Evolutionary conservation across 2,113 vertebrate genomes (phyloP).

Genomic region (human (Homo sapiens)): DNA sequence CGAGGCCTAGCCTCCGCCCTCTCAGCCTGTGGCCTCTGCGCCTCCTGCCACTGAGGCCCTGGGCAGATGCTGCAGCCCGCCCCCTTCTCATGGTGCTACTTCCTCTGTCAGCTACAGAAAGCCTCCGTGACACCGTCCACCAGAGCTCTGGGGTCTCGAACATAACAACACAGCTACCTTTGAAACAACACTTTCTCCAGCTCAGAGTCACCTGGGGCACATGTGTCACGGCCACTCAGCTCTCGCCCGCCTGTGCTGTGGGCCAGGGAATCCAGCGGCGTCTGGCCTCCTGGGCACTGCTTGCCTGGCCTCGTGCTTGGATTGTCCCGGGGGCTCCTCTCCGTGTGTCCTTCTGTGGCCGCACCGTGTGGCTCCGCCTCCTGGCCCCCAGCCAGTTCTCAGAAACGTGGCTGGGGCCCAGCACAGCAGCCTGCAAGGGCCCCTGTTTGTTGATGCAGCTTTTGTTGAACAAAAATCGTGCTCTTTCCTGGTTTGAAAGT

Average conservation of each 20-base stretch:
- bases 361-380: fast-evolving
- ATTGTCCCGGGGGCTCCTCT: not conserved
- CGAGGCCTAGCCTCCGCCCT: conserved; percentile 86
- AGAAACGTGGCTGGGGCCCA: not conserved
- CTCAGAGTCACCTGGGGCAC: not conserved
- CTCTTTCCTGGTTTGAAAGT: not conserved
- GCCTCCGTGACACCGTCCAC: not conserved
- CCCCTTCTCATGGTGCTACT: conserved; percentile 84
- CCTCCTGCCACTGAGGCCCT: conserved; percentile 64
- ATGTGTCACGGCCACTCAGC: not conserved
- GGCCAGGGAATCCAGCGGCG: not conserved
- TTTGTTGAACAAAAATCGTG: not conserved
- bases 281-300: not conserved
- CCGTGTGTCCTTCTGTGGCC: not conserved
- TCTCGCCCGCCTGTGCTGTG: not conserved
- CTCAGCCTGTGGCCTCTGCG: conserved; percentile 81
- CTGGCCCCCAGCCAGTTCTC: not conserved
- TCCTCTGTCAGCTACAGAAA: conserved; percentile 57
- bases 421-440: not conserved
- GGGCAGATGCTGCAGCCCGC: conserved; percentile 62
- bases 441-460: not conserved
- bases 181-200: not conserved
- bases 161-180: conserved; percentile 82
- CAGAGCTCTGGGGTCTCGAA: conserved; percentile 60
- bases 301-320: not conserved